phyloP scores from a whole-genome alignment of 2,888 invertebrate species.

The Eustalomyia histrio region DNA sequence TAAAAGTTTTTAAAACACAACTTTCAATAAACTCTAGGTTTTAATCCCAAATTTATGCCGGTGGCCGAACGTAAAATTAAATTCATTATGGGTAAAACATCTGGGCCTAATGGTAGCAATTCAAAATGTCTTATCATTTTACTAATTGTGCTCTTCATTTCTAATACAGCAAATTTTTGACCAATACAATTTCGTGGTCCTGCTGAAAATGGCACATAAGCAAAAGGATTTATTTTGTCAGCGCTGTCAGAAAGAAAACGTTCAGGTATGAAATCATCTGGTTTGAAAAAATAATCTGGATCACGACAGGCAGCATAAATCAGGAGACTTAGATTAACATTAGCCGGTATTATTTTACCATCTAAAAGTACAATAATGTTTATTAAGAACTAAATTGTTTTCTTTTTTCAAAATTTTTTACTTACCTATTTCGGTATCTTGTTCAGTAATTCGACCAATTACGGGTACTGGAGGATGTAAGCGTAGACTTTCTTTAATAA shows the following conservation, averaged over 20 bases:
- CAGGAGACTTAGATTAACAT: conserved; percentile 69
- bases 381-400: too few species aligned
- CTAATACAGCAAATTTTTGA: conserved; percentile 81
- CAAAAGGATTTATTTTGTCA: conserved; percentile 77
- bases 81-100: conserved; percentile 70
- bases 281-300: conserved; percentile 71
- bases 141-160: conserved; percentile 81
- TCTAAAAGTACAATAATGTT: conserved; percentile 3
- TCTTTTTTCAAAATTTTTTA: neutral
- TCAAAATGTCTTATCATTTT: conserved; percentile 80
- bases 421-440: conserved; percentile 81
- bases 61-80: conserved; percentile 72
- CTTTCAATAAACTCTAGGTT: neutral
- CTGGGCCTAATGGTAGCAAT: conserved; percentile 72
- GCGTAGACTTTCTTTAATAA: conserved; percentile 83
- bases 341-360: conserved; percentile 70
- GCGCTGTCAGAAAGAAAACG: conserved; percentile 69
- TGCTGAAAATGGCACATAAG: conserved; percentile 80
- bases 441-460: conserved; percentile 80
- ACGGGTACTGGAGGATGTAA: conserved; percentile 83
- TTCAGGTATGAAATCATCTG: conserved; percentile 79
- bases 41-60: conserved; percentile 73
- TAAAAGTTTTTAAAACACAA: too few species aligned
- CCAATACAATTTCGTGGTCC: conserved; percentile 78
- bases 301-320: conserved; percentile 71